Evolutionary conservation across 2,888 invertebrate genomes (phyloP).

Genomic region (Pharmacophagus antenor): DNA sequence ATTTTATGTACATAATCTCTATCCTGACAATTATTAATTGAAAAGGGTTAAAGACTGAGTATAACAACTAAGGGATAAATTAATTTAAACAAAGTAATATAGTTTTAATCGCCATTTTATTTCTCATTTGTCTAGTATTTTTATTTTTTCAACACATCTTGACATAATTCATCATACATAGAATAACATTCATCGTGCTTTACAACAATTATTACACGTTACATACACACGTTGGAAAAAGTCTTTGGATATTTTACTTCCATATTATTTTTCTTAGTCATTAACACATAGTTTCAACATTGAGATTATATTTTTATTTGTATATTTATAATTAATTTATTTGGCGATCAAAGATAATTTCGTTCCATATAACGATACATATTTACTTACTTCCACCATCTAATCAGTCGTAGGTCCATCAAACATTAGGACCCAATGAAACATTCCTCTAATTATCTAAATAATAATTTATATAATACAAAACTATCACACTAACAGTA

Average conservation of each 20-base stretch:
- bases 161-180: slow-evolving; percentile 71
- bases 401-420: slow-evolving; percentile 78
- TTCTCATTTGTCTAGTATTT: slow-evolving; percentile 60
- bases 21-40: too few species aligned
- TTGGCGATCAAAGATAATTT: slow-evolving; percentile 78
- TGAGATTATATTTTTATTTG: slow-evolving; percentile 54
- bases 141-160: slow-evolving; percentile 67
- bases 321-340: slow-evolving; percentile 64
- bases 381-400: slow-evolving; percentile 76
- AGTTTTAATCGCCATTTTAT: slow-evolving; percentile 74
- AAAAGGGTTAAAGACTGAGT: background rate
- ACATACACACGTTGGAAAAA: slow-evolving; percentile 37
- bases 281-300: slow-evolving; percentile 67
- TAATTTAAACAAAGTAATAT: slow-evolving; percentile 48
- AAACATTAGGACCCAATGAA: slow-evolving; percentile 68
- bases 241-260: slow-evolving; percentile 45
- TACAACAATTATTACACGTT: slow-evolving; percentile 44
- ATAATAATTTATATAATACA: slow-evolving; percentile 81
- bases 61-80: slow-evolving; percentile 1
- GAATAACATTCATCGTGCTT: slow-evolving; percentile 68
- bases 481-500: slow-evolving; percentile 72
- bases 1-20: too few species aligned
- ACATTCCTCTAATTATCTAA: slow-evolving; percentile 73
- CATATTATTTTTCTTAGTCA: slow-evolving; percentile 38
- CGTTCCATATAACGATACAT: slow-evolving; percentile 72